phyloP scores from a whole-genome alignment of 2,797 vertebrate genomes.

The Squalus acanthias region DNA sequence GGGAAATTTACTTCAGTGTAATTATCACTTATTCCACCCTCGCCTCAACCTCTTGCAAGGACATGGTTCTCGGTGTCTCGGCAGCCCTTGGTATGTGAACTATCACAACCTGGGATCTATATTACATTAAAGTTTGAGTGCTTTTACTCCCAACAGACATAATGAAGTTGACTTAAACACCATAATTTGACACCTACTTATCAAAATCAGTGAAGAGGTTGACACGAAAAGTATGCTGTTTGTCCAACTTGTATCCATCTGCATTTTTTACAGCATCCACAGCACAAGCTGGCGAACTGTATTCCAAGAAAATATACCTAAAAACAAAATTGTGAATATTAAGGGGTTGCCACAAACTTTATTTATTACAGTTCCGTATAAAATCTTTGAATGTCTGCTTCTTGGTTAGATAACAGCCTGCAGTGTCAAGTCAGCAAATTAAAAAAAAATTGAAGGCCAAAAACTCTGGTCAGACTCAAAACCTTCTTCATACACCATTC shows the following conservation, averaged over 20 bases:
- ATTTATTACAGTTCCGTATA: constrained; percentile 61
- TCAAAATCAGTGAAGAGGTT: constrained; percentile 98
- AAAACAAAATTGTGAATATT: background rate
- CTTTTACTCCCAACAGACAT: constrained; percentile 8
- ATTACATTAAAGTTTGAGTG: background rate
- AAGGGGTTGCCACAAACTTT: background rate
- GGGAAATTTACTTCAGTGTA: constrained; percentile 4
- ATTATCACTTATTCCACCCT: background rate
- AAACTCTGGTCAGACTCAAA: background rate
- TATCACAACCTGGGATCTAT: background rate
- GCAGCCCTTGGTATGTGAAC: too few species aligned
- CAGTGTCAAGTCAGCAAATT: constrained; percentile 91
- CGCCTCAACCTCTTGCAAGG: background rate
- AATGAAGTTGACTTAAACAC: background rate
- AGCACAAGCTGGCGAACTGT: constrained; percentile 78
- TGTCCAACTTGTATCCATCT: constrained; percentile 93
- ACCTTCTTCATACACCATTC: background rate
- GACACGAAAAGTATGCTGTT: constrained; percentile 93
- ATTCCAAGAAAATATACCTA: constrained; percentile 96
- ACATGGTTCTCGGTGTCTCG: background rate
- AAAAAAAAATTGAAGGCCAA: constrained; percentile 37
- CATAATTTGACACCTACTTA: constrained; percentile 66
- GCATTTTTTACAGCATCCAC: constrained; percentile 88
- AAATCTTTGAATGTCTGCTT: constrained; percentile 96
- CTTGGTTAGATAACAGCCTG: constrained; percentile 90